These are phyloP conservation scores for Lysiphlebus fabarum DNA, from an alignment of 1,140 invertebrate genomes.

Conservation along the genomic window DNA sequence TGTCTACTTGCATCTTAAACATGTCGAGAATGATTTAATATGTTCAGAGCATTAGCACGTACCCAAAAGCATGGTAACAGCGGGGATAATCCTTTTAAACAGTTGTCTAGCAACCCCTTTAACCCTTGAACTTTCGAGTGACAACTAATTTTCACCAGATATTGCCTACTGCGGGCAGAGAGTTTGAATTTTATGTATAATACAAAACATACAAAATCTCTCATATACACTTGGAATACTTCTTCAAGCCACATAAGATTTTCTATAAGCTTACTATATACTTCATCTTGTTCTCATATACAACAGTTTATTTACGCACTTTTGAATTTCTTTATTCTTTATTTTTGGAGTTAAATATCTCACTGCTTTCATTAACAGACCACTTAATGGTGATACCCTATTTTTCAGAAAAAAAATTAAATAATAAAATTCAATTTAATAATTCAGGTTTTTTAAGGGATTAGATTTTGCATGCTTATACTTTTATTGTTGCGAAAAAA, in stretches of 20 bases:
- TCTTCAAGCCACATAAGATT: neutral
- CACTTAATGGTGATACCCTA: conserved; percentile 34
- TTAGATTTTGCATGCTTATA: no score
- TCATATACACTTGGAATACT: neutral
- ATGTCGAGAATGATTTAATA: conserved; percentile 46
- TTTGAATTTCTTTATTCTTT: conserved; percentile 3
- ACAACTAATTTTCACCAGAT: conserved; percentile 47
- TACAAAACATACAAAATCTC: no score
- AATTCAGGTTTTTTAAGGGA: conserved; percentile 22
- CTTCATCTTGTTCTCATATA: no score
- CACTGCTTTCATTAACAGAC: conserved; percentile 14
- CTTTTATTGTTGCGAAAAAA: no score
- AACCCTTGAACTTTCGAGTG: conserved; percentile 38
- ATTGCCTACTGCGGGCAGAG: conserved; percentile 28
- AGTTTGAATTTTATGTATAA: no score
- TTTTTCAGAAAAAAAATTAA: conserved; percentile 29
- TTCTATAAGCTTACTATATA: no score
- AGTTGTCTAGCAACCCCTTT: conserved; percentile 50
- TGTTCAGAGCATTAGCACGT: conserved; percentile 41
- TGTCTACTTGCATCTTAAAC: conserved; percentile 16
- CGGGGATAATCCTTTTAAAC: conserved; percentile 50
- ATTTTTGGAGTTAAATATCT: neutral
- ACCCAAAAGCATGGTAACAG: conserved; percentile 34
- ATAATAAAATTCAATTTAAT: conserved; percentile 40
- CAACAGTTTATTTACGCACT: no score